These are phyloP conservation scores for Calliscelio sp. DNA, from an alignment of 2,888 invertebrate genomes.

Conservation along the genomic window DNA sequence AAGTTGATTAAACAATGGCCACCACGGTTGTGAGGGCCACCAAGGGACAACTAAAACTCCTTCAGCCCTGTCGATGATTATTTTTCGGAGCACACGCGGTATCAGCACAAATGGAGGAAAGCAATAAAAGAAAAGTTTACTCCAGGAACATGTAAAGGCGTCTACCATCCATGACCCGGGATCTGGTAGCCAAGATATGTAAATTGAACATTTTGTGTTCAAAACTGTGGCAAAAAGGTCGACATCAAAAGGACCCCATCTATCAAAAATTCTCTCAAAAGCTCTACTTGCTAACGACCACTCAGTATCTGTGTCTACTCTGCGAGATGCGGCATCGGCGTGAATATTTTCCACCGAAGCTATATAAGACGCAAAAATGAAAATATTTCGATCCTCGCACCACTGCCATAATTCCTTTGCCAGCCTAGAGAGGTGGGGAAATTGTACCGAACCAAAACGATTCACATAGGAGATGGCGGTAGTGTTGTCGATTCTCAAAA, in stretches of 20 bases:
- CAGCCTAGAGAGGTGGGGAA: background rate
- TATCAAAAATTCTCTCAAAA: background rate
- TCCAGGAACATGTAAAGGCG: slow-evolving; percentile 69
- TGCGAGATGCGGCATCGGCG: slow-evolving; percentile 42
- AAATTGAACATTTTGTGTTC: slow-evolving; percentile 66
- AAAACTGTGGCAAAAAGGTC: slow-evolving; percentile 16
- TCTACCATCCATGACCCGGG: slow-evolving; percentile 60
- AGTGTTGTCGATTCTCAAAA: background rate
- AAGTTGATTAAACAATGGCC: background rate
- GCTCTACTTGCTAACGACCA: slow-evolving; percentile 8
- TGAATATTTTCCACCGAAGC: slow-evolving; percentile 30
- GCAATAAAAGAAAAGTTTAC: background rate
- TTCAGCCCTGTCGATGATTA: slow-evolving; percentile 76
- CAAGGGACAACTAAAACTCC: slow-evolving; percentile 78
- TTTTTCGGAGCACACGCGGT: slow-evolving; percentile 75
- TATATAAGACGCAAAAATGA: slow-evolving; percentile 47
- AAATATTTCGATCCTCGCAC: slow-evolving; percentile 40
- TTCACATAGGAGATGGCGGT: background rate
- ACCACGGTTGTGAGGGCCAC: slow-evolving; percentile 71
- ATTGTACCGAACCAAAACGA: slow-evolving; percentile 12
- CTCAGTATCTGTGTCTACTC: slow-evolving; percentile 34
- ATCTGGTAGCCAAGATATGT: slow-evolving; percentile 68
- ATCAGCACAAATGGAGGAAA: slow-evolving; percentile 30
- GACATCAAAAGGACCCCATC: slow-evolving; percentile 31
- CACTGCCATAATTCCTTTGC: slow-evolving; percentile 15